A percentile compares a stretch with the other conserved stretches of the same genome.
Conservation (phyloP, 1,140 invertebrate genomes). For the Papilio glaucus region DNA sequence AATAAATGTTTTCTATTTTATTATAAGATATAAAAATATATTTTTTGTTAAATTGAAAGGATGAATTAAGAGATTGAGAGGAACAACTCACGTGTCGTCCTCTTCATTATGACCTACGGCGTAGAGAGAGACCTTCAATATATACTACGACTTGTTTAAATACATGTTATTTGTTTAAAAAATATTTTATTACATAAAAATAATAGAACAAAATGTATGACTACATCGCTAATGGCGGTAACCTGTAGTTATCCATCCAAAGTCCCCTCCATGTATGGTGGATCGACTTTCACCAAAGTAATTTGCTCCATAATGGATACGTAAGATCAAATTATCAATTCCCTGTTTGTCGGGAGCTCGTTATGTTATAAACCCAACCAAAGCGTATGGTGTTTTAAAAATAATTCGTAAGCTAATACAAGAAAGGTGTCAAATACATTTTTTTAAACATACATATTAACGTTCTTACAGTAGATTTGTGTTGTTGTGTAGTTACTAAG, state of each 20-base stretch:
- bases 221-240: conserved; percentile 20
- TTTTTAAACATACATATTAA: background rate
- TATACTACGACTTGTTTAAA: background rate
- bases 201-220: background rate
- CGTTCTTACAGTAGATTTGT: no score
- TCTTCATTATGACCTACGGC: background rate
- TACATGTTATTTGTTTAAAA: background rate
- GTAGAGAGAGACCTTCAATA: background rate
- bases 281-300: conserved; percentile 55
- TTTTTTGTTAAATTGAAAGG: background rate
- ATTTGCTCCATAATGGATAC: conserved; percentile 55
- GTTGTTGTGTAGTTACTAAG: no score
- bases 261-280: conserved; percentile 55
- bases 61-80: background rate
- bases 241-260: conserved; percentile 43
- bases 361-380: conserved; percentile 17
- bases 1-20: background rate
- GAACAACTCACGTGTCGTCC: background rate
- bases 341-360: conserved; percentile 47
- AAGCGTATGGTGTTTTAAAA: background rate
- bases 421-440: background rate
- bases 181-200: no score
- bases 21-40: background rate
- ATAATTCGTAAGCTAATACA: no score
- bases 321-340: conserved; percentile 59